Conservation (phyloP, 2,113 vertebrate species). For the Eurypyga helias region DNA sequence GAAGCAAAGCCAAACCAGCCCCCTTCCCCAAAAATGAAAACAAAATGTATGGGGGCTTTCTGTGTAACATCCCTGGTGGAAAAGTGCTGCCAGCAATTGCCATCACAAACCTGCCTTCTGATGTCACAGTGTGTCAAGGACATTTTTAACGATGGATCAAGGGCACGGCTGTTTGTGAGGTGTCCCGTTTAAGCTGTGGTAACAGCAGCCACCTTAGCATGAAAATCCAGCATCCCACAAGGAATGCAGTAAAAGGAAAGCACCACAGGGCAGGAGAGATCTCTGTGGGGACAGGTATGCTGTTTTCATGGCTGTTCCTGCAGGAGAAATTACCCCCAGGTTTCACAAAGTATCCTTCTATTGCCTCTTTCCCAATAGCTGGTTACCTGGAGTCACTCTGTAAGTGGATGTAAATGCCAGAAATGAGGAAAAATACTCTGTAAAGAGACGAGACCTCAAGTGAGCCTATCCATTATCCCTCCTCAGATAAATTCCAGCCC, state of each 20-base stretch:
- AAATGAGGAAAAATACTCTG: not conserved
- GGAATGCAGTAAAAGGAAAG: not conserved
- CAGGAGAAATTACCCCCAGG: not conserved
- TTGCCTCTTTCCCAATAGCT: not conserved
- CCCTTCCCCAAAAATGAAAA: not conserved
- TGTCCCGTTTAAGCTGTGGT: not conserved
- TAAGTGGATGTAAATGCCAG: not conserved
- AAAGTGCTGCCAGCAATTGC: not conserved
- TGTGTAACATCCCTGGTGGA: not conserved
- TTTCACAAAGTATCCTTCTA: not conserved
- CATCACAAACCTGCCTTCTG: not conserved
- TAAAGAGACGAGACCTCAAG: not conserved
- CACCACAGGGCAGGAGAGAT: not conserved
- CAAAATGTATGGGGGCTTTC: not conserved
- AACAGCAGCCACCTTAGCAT: not conserved
- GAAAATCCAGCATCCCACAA: not conserved
- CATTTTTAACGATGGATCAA: slow-evolving; percentile 49
- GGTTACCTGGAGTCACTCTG: not conserved
- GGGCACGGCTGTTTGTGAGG: not conserved
- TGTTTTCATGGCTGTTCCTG: not conserved
- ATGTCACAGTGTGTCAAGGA: slow-evolving; percentile 7
- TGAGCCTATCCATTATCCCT: not conserved
- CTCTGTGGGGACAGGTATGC: not conserved
- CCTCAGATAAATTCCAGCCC: not conserved
- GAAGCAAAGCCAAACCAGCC: not conserved